Evolutionary conservation across 2,888 invertebrate genomes (phyloP), one percentile per base, ranked within the genome.

Genomic region (Nebria brevicollis): DNA sequence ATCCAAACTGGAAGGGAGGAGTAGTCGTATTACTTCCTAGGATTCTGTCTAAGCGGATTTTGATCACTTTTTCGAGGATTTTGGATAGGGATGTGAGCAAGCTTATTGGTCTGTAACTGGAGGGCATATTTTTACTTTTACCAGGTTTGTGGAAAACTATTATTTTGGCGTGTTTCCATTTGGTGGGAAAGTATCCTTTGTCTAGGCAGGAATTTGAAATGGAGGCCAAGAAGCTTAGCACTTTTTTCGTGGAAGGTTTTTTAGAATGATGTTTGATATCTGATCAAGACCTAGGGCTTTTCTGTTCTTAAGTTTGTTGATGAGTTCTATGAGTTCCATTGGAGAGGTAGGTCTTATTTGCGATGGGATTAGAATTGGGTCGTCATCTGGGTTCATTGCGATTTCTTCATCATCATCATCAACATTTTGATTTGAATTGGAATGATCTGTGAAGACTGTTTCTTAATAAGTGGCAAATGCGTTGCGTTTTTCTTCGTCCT

Each of bases 111-210:
- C 68, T 68, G 20, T 68, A 68, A 20, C 68, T 68, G 68, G 10
- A 20, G 1, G 11, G 68, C 7, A n/a, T 68, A 7, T 68, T 68
- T 68, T 68, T 68, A 20, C 20, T 20, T 20, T 20, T 20, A 20
- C 20, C 20, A 20, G 20, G 20, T 20, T 20, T 20, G 20, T 20
- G 20, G 20, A 68, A 68, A 11, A 15, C 26, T 2, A 68, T n/a
- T 10, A 68, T 68, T 20, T 68, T n/a, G 11, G 68, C 84, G 43
- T 83, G 74, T 82, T 83, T 84, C 83, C 84, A 84, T 1, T 4
- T 34, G 20, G 20, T 20, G 20, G 20, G 20, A 20, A 20, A 20
- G 20, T 20, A 20, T 20, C 20, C 1, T 4, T 81, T 65, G 70
- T 65, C 77, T 10, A 84, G 20, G 20, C 77, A 77, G 20, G 20